Evolutionary conservation across 2,113 vertebrate species (phyloP).

Genomic region (Odocoileus hemionus): DNA sequence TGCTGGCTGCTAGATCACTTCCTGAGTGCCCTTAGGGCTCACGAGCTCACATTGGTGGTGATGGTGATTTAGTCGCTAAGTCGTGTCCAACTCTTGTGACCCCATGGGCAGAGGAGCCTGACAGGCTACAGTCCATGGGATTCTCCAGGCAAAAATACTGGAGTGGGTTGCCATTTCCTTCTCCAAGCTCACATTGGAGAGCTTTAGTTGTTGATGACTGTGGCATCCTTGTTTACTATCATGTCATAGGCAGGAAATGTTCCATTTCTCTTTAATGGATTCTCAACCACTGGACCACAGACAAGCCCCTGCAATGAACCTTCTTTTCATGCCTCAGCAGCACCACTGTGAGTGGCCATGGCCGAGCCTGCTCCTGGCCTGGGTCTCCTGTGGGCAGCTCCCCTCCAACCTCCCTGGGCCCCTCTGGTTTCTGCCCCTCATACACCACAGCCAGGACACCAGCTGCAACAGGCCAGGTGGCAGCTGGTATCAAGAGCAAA

Average conservation of each 20-base stretch:
- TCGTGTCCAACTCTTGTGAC: not conserved
- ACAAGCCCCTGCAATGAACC: not conserved
- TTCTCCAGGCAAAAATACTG: not conserved
- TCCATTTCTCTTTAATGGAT: not conserved
- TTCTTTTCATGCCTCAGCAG: not conserved
- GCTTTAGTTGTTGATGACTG: not conserved
- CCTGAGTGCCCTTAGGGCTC: not conserved
- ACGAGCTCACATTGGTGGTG: not conserved
- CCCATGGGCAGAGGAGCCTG: not conserved
- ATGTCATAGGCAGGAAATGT: not conserved
- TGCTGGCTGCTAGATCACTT: not conserved
- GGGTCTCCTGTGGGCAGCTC: not conserved
- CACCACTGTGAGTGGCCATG: fast-evolving
- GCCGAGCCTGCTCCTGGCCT: not conserved
- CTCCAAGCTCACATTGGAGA: not conserved
- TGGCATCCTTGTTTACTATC: not conserved
- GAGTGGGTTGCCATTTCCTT: not conserved
- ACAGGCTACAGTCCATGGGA: not conserved
- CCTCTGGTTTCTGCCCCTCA: not conserved
- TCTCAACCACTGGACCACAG: not conserved
- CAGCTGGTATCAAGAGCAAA: not conserved
- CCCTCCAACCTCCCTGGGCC: not conserved
- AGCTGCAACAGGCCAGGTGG: not conserved
- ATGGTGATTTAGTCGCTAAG: not conserved
- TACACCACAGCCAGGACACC: not conserved